A percentile compares a stretch with the other conserved stretches of the same genome.
These are phyloP conservation scores for Tachuris rubrigastra DNA, from an alignment of 2,113 vertebrate genomes.

Conservation along the genomic window DNA sequence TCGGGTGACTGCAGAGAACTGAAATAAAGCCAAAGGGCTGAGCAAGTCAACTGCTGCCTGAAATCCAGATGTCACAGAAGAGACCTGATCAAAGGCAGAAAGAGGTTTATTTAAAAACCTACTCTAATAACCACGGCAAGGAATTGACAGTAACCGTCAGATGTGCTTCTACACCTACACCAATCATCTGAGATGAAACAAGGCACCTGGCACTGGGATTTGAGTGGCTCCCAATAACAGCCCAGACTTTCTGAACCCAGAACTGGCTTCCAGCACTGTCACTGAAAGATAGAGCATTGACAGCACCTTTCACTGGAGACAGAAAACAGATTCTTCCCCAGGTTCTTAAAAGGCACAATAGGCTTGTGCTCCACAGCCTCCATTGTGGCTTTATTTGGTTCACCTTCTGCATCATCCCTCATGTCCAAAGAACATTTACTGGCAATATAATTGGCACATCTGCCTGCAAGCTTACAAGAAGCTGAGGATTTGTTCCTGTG, in stretches of 20 bases:
- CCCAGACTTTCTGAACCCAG: neutral
- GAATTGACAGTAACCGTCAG: neutral
- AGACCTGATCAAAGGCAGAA: conserved; percentile 66
- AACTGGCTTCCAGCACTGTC: neutral
- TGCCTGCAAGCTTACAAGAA: neutral
- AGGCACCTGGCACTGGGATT: neutral
- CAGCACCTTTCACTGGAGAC: neutral
- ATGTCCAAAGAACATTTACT: neutral
- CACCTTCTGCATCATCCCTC: neutral
- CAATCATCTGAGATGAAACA: neutral
- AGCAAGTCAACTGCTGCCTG: conserved; percentile 80
- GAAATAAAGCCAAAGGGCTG: conserved; percentile 86
- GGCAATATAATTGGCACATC: neutral
- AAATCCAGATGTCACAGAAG: conserved; percentile 74
- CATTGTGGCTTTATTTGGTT: neutral
- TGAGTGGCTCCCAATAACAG: neutral
- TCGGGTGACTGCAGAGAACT: conserved; percentile 83
- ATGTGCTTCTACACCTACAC: neutral
- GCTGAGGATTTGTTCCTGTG: neutral
- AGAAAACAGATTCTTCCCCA: neutral
- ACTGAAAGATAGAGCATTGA: neutral
- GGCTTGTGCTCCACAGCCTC: neutral
- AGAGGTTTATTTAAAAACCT: neutral
- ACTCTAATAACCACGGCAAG: neutral
- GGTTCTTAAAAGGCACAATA: neutral